Base-by-base conservation (phyloP, 1,140 invertebrate genomes). In the Bactericera cockerelli region DNA sequence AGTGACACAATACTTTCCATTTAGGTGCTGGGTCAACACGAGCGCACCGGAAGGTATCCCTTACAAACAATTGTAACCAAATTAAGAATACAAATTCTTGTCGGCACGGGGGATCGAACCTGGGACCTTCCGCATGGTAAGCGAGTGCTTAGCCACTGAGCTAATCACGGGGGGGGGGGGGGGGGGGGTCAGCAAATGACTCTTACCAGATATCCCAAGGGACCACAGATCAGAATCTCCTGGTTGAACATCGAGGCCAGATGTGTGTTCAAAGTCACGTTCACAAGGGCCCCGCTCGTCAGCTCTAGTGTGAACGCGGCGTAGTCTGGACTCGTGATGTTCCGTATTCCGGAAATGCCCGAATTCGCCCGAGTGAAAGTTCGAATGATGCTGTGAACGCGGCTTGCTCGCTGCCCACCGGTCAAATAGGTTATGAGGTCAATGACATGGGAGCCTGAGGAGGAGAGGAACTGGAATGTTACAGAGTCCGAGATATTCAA, bases 251-350 rank as follows among this genome's bases (percentile, higher is more conserved):
- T 76, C 1, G 79, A 82, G 55, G 79, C 76, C 28, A 84, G 70
- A 64, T 87, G 83, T 69, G 85, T 88, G 67, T 93, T 95, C 8
- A 96, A 71, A 6, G 87, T 92, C 0, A 87, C 86, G 1, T 88
- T 93, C 1, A 92, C 92, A 62, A 93, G 72, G 1, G 85, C 77
- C 2, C 87, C 88, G 62, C 80, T 81, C 63, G 82, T 81, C 68
- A 97, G 78, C 75, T 96, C 90, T 82, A 97, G 87, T 81, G 97
- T 92, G 71, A 97, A 95, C 60, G 84, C 82, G 69, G 90, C 94
- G 71, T 95, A 97, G 72, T 97, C 93, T 56, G 94, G 91, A 38
- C 90, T 88, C 1, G 92, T 92, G 14, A 97, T 89, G 66, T 89
- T 84, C 60, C 93, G 76, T 53, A 96, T 95, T 4, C 92, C 93